Percentiles rank a stretch among this genome's conserved stretches.
phyloP scores from a whole-genome alignment of 35 echinoderm and acorn worm species.

The Apostichopus parvimensis region DNA sequence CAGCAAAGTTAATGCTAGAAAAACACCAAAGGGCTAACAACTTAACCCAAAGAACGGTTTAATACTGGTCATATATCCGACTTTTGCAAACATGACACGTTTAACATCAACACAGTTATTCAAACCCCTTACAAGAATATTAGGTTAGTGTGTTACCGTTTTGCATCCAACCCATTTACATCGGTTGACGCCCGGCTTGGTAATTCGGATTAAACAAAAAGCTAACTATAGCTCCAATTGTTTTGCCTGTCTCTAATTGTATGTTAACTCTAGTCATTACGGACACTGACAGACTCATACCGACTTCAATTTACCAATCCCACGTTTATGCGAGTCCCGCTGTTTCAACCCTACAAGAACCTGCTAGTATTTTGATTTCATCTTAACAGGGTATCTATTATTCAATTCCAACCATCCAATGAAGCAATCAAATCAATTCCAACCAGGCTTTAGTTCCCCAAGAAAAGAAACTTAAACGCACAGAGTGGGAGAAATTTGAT shows the following conservation, averaged over 20 bases:
- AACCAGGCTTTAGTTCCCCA: background rate
- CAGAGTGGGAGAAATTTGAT: constrained; percentile 15
- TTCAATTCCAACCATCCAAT: constrained; percentile 26
- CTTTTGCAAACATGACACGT: too few relatives aligned
- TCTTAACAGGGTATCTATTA: constrained; percentile 51
- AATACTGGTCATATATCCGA: too few relatives aligned
- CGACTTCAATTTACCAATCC: constrained; percentile 38
- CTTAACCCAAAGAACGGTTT: too few relatives aligned
- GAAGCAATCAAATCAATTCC: constrained; percentile 48
- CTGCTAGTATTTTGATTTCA: constrained; percentile 6
- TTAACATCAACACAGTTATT: too few relatives aligned
- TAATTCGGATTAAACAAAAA: background rate
- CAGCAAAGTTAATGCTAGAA: too few relatives aligned
- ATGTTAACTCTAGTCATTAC: constrained; percentile 20
- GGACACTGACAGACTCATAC: background rate
- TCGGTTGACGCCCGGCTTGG: too few relatives aligned
- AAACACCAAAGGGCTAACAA: too few relatives aligned
- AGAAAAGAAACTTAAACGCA: constrained; percentile 3
- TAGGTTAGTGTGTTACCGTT: background rate
- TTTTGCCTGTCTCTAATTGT: constrained; percentile 26
- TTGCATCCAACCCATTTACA: background rate
- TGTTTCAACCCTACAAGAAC: constrained; percentile 27
- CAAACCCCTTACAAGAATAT: background rate
- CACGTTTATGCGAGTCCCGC: background rate
- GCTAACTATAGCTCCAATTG: background rate